These are phyloP conservation scores for Prunella fulvescens DNA, from an alignment of 2,113 vertebrate genomes.

Conservation along the genomic window DNA sequence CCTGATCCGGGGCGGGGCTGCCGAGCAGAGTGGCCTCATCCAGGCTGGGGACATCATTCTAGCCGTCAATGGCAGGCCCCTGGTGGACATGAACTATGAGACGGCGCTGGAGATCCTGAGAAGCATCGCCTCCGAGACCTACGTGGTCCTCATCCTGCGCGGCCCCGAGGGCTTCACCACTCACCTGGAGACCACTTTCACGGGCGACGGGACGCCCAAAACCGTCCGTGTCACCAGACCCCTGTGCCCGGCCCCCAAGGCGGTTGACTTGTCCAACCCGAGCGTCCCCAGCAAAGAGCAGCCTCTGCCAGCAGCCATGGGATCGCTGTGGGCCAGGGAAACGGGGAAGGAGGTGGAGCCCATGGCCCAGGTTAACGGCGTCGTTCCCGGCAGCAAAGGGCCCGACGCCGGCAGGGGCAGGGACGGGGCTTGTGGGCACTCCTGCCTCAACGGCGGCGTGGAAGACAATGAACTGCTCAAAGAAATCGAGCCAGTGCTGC, in stretches of 20 bases:
- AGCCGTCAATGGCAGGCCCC: conserved; percentile 90
- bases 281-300: conserved; percentile 76
- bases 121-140: conserved; percentile 87
- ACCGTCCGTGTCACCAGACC: conserved; percentile 90
- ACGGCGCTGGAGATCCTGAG: conserved; percentile 88
- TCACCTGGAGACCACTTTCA: conserved; percentile 93
- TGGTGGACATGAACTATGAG: conserved; percentile 93
- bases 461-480: conserved; percentile 87
- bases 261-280: conserved; percentile 77
- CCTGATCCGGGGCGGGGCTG: conserved; percentile 90
- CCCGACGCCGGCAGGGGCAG: conserved; percentile 64
- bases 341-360: conserved; percentile 44
- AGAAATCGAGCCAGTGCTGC: conserved; percentile 91
- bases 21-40: conserved; percentile 93
- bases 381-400: conserved; percentile 47
- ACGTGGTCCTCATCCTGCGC: conserved; percentile 92
- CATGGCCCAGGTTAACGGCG: conserved; percentile 59
- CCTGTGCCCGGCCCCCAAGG: conserved; percentile 68
- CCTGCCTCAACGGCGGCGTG: conserved; percentile 77
- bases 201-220: conserved; percentile 87
- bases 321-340: conserved; percentile 71
- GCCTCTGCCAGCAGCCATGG: conserved; percentile 54
- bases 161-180: conserved; percentile 96
- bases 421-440: conserved; percentile 11
- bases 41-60: conserved; percentile 95